Percentiles rank a stretch among this genome's conserved stretches.
Evolutionary conservation across 2,888 invertebrate genomes (phyloP).

Genomic region (Mantis religiosa): DNA sequence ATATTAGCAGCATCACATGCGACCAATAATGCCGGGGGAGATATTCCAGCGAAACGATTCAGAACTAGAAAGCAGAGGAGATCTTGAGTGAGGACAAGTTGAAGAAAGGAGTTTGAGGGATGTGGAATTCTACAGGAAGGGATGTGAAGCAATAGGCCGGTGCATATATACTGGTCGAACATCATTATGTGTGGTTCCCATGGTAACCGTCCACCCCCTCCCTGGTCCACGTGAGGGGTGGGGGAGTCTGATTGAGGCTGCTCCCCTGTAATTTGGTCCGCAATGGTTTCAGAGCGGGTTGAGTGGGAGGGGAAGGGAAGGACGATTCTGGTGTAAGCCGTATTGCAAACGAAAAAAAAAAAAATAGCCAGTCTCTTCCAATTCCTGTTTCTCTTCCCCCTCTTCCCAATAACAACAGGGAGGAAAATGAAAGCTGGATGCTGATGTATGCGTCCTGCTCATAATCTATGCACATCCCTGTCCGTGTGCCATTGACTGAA

Average conservation of each 20-base stretch:
- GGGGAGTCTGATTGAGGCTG: conserved; percentile 26
- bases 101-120: not conserved
- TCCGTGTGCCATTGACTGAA: not conserved
- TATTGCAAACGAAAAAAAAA: conserved; percentile 1
- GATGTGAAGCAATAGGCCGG: conserved; percentile 1
- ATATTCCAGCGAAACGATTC: not conserved
- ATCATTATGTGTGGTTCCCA: conserved; percentile 29
- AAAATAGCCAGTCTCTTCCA: conserved; percentile 14
- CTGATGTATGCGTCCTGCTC: not conserved
- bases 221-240: conserved; percentile 7
- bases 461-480: not conserved
- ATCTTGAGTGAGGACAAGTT: not conserved
- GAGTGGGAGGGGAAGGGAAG: not conserved
- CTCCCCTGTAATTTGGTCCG: conserved; percentile 29
- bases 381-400: conserved; percentile 5
- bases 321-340: not conserved
- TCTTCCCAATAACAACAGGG: not conserved
- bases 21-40: not conserved
- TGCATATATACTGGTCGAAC: conserved; percentile 24
- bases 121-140: not conserved
- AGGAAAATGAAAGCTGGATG: not conserved
- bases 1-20: not conserved
- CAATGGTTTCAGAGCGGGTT: conserved; percentile 10
- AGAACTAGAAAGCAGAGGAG: not conserved
- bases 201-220: conserved; percentile 20